Evolutionary conservation across 2,113 vertebrate genomes (phyloP), one percentile per base, ranked within the genome.

Genomic region (Eretmochelys imbricata): DNA sequence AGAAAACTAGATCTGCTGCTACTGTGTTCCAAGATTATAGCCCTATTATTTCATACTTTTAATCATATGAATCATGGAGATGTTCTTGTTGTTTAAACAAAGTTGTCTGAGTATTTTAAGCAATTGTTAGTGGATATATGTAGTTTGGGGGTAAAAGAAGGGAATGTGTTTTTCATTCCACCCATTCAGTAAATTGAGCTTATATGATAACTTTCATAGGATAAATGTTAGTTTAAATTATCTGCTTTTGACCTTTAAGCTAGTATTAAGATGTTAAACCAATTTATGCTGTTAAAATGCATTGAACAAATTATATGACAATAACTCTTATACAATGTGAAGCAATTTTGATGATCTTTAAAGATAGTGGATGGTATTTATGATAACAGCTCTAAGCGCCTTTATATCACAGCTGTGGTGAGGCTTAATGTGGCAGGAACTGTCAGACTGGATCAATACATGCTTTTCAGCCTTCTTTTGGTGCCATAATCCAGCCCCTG

Each of bases 371-470:
- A 99, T 98, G 98, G 98, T 98, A 98, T 98, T 98, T 98, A 98
- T 98, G 98, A 98, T 98, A 98, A 98, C 98, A 97, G 98, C 98
- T 99, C 98, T 98, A 98, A 99, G 98, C 97, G 97, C 98, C 98
- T 99, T 99, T 98, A 98, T 98, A 98, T 99, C 98, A 98, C 98
- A 98, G 98, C 98, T 98, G 98, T 98, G 98, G 98, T 94, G 97
- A 97, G 98, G 98, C 98, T 99, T 99, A 99, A 98, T 98, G 98
- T 98, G 98, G 98, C 98, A 98, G 98, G 98, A 98, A 98, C 98
- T 99, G 99, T 99, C 99, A 99, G 98, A 98, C 98, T 98, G 89
- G 98, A 99, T 99, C 99, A 99, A 97, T 97, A 97, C 98, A 99
- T 98, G 99, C 98, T 99, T 98, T 98, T 98, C 98, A 98, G 98